A percentile compares a stretch with the other conserved stretches of the same genome.
Evolutionary conservation across 1,140 invertebrate genomes (phyloP).

Genomic region (Batillaria attramentaria): DNA sequence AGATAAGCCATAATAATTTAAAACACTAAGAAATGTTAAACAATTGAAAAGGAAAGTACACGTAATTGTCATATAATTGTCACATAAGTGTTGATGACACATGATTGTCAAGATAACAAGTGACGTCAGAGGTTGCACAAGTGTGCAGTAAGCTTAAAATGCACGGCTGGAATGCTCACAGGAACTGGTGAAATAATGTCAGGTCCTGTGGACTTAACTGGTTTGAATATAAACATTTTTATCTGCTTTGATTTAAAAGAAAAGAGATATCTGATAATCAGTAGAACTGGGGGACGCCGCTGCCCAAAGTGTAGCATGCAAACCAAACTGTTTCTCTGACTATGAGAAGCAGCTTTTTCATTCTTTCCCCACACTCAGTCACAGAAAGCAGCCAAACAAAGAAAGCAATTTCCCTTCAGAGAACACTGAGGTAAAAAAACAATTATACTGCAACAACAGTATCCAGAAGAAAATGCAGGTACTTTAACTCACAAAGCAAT

Average conservation of each 20-base stretch:
- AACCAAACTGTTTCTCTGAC: too few relatives aligned
- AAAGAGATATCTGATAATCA: background rate
- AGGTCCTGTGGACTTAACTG: background rate
- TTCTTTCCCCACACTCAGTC: too few relatives aligned
- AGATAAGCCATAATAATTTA: slow-evolving; percentile 17
- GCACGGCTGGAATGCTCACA: too few relatives aligned
- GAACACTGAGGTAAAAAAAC: background rate
- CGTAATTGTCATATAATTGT: too few relatives aligned
- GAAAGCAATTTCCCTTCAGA: background rate
- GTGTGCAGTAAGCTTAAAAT: background rate
- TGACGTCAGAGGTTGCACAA: too few relatives aligned
- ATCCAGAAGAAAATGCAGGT: background rate
- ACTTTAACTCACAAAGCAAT: slow-evolving; percentile 83
- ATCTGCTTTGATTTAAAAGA: background rate
- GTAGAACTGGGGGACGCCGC: too few relatives aligned
- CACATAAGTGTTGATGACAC: too few relatives aligned
- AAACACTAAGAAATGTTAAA: background rate
- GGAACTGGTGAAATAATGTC: background rate
- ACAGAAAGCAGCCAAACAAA: background rate
- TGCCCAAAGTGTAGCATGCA: too few relatives aligned
- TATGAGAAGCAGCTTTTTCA: too few relatives aligned
- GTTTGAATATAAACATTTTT: background rate
- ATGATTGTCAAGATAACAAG: too few relatives aligned
- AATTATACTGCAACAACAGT: background rate
- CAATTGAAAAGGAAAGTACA: background rate